These are phyloP conservation scores for Brachyrhaphis roseni DNA, from an alignment of 2,797 vertebrate genomes.

Conservation along the genomic window DNA sequence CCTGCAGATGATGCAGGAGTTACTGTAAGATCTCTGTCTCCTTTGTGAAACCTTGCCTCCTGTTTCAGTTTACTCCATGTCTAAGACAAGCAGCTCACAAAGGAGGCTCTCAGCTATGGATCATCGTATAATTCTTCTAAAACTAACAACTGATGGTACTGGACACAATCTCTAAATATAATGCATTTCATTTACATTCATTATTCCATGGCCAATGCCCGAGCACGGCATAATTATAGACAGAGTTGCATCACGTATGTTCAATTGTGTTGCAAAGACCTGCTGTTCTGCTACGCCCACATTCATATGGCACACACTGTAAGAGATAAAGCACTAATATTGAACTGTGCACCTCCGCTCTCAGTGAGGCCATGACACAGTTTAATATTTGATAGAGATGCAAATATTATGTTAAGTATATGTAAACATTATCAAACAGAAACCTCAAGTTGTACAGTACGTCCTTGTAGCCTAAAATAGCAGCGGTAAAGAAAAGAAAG, in stretches of 20 bases:
- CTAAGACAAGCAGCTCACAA: conserved; percentile 16
- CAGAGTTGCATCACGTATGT: conserved; percentile 47
- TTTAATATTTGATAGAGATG: conserved; percentile 2
- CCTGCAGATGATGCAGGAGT: conserved; percentile 56
- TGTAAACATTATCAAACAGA: conserved; percentile 4
- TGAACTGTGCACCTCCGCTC: conserved; percentile 29
- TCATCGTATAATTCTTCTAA: conserved; percentile 18
- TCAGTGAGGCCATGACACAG: conserved; percentile 21
- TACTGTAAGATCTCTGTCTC: conserved; percentile 39
- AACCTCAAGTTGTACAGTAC: background rate
- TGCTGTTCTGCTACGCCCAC: conserved; percentile 64
- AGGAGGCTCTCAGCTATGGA: conserved; percentile 3
- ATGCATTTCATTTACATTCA: conserved; percentile 43
- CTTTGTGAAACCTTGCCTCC: conserved; percentile 43
- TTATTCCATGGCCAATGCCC: conserved; percentile 37
- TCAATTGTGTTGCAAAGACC: conserved; percentile 51
- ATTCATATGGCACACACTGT: conserved; percentile 32
- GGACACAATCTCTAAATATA: conserved; percentile 45
- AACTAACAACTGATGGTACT: conserved; percentile 18
- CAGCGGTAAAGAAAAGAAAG: conserved; percentile 1
- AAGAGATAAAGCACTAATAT: conserved; percentile 36
- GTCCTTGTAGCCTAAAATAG: conserved; percentile 36
- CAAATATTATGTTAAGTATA: conserved; percentile 14
- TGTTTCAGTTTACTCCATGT: conserved; percentile 16
- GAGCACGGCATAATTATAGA: conserved; percentile 46